A percentile compares a stretch with the other conserved stretches of the same genome.
Evolutionary conservation across 2,888 invertebrate genomes (phyloP).

Genomic region (Synanthedon vespiformis): DNA sequence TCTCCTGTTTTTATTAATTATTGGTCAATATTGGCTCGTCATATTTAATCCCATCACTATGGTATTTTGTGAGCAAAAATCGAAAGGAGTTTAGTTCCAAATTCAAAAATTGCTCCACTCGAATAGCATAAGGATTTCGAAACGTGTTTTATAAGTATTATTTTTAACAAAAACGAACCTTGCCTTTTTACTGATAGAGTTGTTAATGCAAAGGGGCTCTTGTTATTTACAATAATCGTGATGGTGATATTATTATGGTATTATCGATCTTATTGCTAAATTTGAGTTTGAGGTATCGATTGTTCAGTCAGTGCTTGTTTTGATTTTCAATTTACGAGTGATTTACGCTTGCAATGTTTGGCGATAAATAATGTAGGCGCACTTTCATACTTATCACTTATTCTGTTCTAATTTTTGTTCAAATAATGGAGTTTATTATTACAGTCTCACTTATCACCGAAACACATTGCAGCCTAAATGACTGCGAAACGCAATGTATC

Average conservation of each 20-base stretch:
- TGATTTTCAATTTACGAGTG: slow-evolving; percentile 70
- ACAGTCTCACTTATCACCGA: too few relatives aligned
- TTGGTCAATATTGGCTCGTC: too few relatives aligned
- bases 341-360: slow-evolving; percentile 65
- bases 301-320: slow-evolving; percentile 62
- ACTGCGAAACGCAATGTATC: too few relatives aligned
- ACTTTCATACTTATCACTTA: slow-evolving; percentile 12
- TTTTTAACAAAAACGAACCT: neutral
- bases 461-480: too few relatives aligned
- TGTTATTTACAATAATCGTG: slow-evolving; percentile 40
- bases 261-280: slow-evolving; percentile 64
- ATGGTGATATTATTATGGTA: slow-evolving; percentile 62
- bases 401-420: slow-evolving; percentile 40
- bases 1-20: too few relatives aligned
- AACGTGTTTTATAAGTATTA: slow-evolving; percentile 20
- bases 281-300: slow-evolving; percentile 62
- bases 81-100: slow-evolving; percentile 9
- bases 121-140: slow-evolving; percentile 12
- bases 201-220: neutral
- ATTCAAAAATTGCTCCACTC: slow-evolving; percentile 7
- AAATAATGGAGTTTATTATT: too few relatives aligned
- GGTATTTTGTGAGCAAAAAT: neutral
- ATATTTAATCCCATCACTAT: neutral
- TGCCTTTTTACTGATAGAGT: neutral
- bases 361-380: slow-evolving; percentile 64